These are phyloP conservation scores for Crypturellus undulatus DNA, from an alignment of 2,113 vertebrate species.

Conservation along the genomic window DNA sequence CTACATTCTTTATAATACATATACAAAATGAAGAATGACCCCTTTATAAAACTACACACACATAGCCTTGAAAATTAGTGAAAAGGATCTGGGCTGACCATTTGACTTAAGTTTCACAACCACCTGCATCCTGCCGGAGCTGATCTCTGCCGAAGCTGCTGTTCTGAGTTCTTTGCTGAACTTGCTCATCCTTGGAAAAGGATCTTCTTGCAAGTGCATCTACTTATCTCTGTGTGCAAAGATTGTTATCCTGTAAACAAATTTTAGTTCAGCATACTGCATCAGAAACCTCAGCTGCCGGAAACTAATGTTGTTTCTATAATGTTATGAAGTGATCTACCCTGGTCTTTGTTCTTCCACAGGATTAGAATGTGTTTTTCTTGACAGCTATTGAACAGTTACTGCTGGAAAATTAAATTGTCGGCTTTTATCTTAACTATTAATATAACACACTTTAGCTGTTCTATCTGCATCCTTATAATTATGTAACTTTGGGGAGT, in stretches of 20 bases:
- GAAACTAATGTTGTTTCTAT: fast-evolving
- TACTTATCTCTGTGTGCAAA: background rate
- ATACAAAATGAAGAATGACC: background rate
- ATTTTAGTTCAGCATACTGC: background rate
- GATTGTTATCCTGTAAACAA: background rate
- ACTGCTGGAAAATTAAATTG: background rate
- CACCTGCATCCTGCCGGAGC: background rate
- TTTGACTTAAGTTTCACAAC: background rate
- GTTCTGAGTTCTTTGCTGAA: background rate
- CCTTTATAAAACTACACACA: background rate
- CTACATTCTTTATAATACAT: background rate
- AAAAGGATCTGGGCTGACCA: fast-evolving
- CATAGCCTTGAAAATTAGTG: background rate
- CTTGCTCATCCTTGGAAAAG: background rate
- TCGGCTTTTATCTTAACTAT: slow-evolving; percentile 36
- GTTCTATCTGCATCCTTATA: slow-evolving; percentile 20
- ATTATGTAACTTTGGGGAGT: slow-evolving; percentile 58
- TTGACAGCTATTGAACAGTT: background rate
- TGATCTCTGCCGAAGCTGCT: background rate
- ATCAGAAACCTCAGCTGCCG: background rate
- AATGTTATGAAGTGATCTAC: background rate
- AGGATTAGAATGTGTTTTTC: background rate
- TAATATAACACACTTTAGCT: slow-evolving; percentile 36
- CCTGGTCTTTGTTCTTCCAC: background rate
- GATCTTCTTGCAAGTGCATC: background rate